A percentile compares a stretch with the other conserved stretches of the same genome.
These are phyloP conservation scores for Invenusta paracnida DNA, from an alignment of 2,888 invertebrate genomes.

Conservation along the genomic window DNA sequence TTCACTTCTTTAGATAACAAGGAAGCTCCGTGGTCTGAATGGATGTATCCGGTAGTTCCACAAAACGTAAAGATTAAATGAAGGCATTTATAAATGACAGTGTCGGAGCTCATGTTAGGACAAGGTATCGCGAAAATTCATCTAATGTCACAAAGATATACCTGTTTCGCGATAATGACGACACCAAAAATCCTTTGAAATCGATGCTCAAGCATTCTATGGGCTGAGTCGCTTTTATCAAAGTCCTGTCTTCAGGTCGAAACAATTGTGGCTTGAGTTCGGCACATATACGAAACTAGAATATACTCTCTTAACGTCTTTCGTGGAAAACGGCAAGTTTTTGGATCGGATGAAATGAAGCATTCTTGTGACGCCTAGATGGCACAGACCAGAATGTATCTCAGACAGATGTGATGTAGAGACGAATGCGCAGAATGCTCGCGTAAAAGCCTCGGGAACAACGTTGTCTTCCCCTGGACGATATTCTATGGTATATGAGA, in stretches of 20 bases:
- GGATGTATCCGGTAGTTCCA: slow-evolving; percentile 38
- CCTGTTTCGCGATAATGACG: slow-evolving; percentile 45
- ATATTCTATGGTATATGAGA: too few relatives aligned
- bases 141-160: slow-evolving; percentile 47
- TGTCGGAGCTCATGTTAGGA: slow-evolving; percentile 44
- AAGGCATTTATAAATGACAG: slow-evolving; percentile 44
- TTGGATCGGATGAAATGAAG: too few relatives aligned
- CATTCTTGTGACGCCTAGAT: too few relatives aligned
- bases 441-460: too few relatives aligned
- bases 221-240: slow-evolving; percentile 47
- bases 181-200: slow-evolving; percentile 47
- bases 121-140: slow-evolving; percentile 47
- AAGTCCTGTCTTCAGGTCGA: background rate
- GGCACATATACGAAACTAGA: background rate
- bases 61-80: slow-evolving; percentile 45
- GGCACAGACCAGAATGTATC: slow-evolving; percentile 16
- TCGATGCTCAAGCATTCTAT: slow-evolving; percentile 47
- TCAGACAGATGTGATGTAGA: background rate
- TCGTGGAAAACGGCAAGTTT: slow-evolving; percentile 39
- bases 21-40: slow-evolving; percentile 46
- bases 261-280: slow-evolving; percentile 4
- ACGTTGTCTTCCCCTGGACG: too few relatives aligned
- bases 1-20: slow-evolving; percentile 47
- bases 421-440: too few relatives aligned
- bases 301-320: slow-evolving; percentile 14